Evolutionary conservation across 2,113 vertebrate species (phyloP).

Genomic region (Rhegmatorhina hoffmannsi): DNA sequence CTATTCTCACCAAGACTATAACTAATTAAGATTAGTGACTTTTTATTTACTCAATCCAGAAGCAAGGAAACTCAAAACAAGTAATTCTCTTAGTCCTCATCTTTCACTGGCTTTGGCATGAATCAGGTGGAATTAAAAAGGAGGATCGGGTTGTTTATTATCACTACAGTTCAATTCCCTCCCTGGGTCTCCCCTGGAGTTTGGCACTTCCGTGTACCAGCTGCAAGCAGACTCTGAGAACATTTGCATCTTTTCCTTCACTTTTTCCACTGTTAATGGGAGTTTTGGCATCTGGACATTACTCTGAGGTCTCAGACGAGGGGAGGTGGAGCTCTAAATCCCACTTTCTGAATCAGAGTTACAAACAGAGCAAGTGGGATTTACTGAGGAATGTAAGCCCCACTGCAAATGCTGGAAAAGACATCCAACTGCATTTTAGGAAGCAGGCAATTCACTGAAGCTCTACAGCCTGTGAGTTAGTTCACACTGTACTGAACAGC

Average conservation of each 20-base stretch:
- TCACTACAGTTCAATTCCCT: neutral
- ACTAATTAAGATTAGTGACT: neutral
- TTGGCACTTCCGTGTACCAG: neutral
- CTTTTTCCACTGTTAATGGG: neutral
- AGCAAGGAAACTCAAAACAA: neutral
- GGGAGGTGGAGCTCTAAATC: neutral
- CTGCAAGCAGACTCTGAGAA: neutral
- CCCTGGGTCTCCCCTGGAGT: neutral
- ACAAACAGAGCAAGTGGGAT: neutral
- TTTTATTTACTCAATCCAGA: neutral
- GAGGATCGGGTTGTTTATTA: neutral
- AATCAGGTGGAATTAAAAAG: neutral
- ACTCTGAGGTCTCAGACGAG: neutral
- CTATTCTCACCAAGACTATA: neutral
- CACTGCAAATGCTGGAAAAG: neutral
- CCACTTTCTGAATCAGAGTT: neutral
- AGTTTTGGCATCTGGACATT: neutral
- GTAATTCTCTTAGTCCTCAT: neutral
- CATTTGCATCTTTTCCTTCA: neutral
- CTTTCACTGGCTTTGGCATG: neutral
- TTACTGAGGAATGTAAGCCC: neutral
- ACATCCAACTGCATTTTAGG: neutral
- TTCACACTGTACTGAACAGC: fast-evolving
- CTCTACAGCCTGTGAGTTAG: fast-evolving
- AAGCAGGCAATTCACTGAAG: neutral